Percentiles rank a stretch among this genome's conserved stretches.
phyloP scores from a whole-genome alignment of 2,797 vertebrate species.

The Phrynocephalus forsythii region DNA sequence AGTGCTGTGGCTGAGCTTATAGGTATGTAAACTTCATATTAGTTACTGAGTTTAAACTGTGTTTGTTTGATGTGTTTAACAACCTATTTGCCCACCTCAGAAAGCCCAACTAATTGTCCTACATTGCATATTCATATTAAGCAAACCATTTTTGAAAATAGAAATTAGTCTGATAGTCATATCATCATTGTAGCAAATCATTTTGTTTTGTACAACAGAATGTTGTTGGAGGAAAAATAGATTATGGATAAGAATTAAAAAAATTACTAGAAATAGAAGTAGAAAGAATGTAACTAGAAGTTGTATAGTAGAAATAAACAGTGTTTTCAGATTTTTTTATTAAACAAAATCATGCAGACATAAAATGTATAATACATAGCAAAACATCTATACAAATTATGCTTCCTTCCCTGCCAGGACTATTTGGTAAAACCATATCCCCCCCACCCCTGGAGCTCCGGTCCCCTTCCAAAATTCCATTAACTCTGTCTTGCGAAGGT shows the following conservation, averaged over 20 bases:
- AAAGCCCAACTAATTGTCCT: neutral
- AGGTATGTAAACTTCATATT: slow-evolving; percentile 83
- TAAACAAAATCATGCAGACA: too few relatives aligned
- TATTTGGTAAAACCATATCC: too few relatives aligned
- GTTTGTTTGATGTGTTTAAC: neutral
- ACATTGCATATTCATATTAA: neutral
- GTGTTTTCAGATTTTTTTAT: too few relatives aligned
- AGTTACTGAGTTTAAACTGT: neutral
- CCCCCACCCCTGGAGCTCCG: too few relatives aligned
- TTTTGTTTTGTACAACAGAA: neutral
- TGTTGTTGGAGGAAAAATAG: too few relatives aligned
- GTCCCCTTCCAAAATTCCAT: too few relatives aligned
- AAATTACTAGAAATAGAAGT: neutral
- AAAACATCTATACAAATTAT: too few relatives aligned
- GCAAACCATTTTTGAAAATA: neutral
- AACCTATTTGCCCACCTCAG: neutral
- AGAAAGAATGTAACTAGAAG: neutral
- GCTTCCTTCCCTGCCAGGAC: too few relatives aligned
- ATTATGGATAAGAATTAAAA: too few relatives aligned
- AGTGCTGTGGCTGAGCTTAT: slow-evolving; percentile 96
- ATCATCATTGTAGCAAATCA: neutral
- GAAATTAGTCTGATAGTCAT: neutral
- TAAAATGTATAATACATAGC: too few relatives aligned
- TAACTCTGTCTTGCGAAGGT: too few relatives aligned
- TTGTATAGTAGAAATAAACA: neutral